These are phyloP conservation scores for Suricata suricatta DNA, from an alignment of 2,113 vertebrate genomes.

Conservation along the genomic window DNA sequence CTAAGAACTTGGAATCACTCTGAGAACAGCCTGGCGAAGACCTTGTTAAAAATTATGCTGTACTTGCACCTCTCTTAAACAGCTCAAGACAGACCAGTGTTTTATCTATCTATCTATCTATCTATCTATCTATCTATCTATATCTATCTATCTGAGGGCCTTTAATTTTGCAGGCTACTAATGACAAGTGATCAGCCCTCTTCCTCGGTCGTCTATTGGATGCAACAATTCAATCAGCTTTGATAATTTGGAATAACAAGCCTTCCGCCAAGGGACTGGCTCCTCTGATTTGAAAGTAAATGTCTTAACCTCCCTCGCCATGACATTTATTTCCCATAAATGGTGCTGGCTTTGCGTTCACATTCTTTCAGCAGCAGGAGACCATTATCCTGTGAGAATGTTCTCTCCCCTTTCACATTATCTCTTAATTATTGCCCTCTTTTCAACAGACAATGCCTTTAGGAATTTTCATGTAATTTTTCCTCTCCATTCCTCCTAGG, in stretches of 20 bases:
- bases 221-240: conserved; percentile 79
- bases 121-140: neutral
- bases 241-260: conserved; percentile 72
- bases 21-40: neutral
- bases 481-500: conserved; percentile 46
- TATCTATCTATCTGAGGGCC: neutral
- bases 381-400: conserved; percentile 79
- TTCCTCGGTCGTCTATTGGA: conserved; percentile 57
- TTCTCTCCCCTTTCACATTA: conserved; percentile 80
- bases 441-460: conserved; percentile 76
- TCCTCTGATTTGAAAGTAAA: conserved; percentile 75
- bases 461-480: conserved; percentile 79
- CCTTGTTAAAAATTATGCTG: neutral
- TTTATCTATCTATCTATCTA: neutral
- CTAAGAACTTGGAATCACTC: neutral
- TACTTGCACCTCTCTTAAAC: neutral
- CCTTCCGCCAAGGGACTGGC: conserved; percentile 63
- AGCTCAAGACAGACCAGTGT: conserved; percentile 43
- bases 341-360: conserved; percentile 67
- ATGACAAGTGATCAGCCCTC: neutral
- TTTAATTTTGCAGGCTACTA: conserved; percentile 65
- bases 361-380: conserved; percentile 82
- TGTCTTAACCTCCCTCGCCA: conserved; percentile 69
- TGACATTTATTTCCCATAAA: conserved; percentile 82
- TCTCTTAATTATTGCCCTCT: conserved; percentile 84